Conservation (phyloP, 2,888 invertebrate species). For the Lepidocyrtoides sp. region DNA sequence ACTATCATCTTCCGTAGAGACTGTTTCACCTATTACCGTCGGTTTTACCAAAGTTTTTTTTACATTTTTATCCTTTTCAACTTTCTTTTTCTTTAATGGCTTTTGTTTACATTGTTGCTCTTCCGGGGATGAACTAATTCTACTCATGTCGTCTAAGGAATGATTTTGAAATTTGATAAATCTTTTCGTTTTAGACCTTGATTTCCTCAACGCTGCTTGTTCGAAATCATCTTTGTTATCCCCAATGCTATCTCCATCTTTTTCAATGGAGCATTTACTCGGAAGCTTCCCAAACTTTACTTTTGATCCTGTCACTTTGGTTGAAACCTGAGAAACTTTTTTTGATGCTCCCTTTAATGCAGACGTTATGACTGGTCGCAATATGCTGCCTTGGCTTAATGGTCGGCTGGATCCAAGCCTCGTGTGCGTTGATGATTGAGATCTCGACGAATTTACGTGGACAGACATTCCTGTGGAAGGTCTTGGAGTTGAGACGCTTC, state of each 20-base stretch:
- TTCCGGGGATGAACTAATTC: constrained; percentile 11
- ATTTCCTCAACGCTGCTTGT: constrained; percentile 8
- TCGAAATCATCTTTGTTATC: background rate
- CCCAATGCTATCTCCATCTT: background rate
- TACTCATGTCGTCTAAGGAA: background rate
- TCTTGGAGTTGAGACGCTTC: constrained; percentile 37
- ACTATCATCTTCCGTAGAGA: constrained; percentile 11
- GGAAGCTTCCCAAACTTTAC: background rate
- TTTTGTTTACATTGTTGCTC: background rate
- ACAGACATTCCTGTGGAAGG: constrained; percentile 47
- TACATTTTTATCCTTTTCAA: background rate
- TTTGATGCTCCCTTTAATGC: background rate
- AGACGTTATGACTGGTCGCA: background rate
- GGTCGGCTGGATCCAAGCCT: background rate
- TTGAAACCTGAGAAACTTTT: background rate
- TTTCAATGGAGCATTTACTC: background rate
- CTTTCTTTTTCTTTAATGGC: background rate
- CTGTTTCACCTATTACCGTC: background rate
- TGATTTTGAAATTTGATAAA: background rate
- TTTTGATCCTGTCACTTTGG: background rate
- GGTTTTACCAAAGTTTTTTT: background rate
- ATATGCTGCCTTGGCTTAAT: background rate
- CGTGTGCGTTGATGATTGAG: background rate
- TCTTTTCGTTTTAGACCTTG: constrained; percentile 56
- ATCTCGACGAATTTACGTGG: background rate